phyloP scores from a whole-genome alignment of 2,797 vertebrate species.

The Helarctos malayanus region DNA sequence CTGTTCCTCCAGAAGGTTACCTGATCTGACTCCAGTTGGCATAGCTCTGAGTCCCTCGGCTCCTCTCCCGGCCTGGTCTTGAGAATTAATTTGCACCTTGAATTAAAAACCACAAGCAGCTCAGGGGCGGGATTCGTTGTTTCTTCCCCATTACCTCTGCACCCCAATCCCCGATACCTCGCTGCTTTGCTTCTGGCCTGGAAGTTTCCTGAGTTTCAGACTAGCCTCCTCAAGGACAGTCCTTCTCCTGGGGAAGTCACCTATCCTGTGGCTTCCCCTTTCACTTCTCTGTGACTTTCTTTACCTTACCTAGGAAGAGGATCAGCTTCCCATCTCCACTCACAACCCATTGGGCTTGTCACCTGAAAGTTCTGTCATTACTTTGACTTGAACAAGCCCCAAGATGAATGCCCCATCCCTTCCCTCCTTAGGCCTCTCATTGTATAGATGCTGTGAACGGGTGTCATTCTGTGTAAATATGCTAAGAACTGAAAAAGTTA shows the following conservation, averaged over 20 bases:
- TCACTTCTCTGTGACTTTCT: neutral
- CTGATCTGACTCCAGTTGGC: conserved; percentile 52
- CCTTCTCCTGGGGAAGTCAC: neutral
- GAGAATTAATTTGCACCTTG: neutral
- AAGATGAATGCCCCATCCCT: neutral
- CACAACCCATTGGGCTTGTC: neutral
- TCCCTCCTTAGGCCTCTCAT: neutral
- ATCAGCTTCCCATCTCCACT: neutral
- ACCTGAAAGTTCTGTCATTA: neutral
- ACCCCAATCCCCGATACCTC: neutral
- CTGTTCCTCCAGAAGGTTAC: neutral
- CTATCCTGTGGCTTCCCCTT: neutral
- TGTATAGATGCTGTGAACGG: neutral
- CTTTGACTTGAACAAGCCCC: neutral
- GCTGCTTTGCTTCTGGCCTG: neutral
- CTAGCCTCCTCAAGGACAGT: neutral
- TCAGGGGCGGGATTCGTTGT: neutral
- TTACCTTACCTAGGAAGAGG: conserved; percentile 1
- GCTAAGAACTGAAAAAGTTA: conserved; percentile 47
- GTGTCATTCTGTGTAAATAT: conserved; percentile 26
- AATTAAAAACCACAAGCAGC: conserved; percentile 19
- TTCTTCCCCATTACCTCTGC: neutral
- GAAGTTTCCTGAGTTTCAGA: neutral
- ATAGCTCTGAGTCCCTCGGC: neutral
- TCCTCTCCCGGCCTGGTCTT: neutral